phyloP scores from a whole-genome alignment of 2,113 vertebrate species.

The Etia nguti region DNA sequence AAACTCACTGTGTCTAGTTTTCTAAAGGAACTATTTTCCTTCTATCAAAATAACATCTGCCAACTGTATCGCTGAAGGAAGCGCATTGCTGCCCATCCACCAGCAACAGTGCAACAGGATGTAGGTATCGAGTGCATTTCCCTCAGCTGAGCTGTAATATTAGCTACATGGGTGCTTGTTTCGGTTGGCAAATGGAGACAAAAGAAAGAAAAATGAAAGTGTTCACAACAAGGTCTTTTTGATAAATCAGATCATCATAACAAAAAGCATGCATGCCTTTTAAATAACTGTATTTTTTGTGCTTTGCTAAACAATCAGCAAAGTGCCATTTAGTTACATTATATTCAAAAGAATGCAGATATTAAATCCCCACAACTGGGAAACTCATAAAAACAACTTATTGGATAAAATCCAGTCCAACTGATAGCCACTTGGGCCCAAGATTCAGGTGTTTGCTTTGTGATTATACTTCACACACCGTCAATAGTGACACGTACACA shows the following conservation, averaged over 20 bases:
- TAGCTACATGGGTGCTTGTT: accelerated
- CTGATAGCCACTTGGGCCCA: accelerated
- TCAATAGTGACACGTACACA: background rate
- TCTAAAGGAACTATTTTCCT: background rate
- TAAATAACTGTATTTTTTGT: background rate
- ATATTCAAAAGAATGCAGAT: accelerated
- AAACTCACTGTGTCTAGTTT: background rate
- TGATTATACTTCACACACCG: background rate
- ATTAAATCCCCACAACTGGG: background rate
- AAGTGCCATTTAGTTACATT: background rate
- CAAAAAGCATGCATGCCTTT: background rate
- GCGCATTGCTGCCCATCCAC: background rate
- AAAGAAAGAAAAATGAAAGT: background rate
- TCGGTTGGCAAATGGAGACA: background rate
- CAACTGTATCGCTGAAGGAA: background rate
- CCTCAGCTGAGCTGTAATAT: background rate
- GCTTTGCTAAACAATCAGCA: background rate
- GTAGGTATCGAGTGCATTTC: background rate
- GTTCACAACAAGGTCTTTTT: background rate
- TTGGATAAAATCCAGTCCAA: background rate
- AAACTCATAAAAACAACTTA: background rate
- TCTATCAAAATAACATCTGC: background rate
- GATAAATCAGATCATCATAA: background rate
- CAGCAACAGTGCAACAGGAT: background rate
- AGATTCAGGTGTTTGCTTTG: background rate